phyloP scores from a whole-genome alignment of 2,113 vertebrate species.

The Corynorhinus townsendii region DNA sequence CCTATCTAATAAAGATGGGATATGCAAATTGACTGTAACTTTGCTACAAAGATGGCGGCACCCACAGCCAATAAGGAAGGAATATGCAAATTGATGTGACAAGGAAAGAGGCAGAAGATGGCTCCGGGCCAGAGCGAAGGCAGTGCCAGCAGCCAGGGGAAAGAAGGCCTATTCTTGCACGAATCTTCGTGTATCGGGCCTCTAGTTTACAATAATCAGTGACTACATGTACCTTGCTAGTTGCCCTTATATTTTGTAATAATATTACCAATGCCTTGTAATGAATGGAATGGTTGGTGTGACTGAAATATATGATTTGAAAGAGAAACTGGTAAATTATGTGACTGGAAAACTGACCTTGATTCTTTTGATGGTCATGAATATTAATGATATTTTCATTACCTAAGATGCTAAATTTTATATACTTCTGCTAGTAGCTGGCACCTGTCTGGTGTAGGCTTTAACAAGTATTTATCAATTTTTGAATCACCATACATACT shows the following conservation, averaged over 20 bases:
- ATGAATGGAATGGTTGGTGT: not conserved
- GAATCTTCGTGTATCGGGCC: too few relatives aligned
- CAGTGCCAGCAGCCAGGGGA: too few relatives aligned
- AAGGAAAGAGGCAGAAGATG: too few relatives aligned
- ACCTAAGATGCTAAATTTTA: not conserved
- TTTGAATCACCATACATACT: not conserved
- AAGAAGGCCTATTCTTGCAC: too few relatives aligned
- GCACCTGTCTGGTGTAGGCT: not conserved
- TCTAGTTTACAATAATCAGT: not conserved
- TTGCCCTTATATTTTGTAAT: not conserved
- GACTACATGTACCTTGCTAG: not conserved
- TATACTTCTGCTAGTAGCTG: not conserved
- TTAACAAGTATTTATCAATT: not conserved
- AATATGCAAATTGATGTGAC: too few relatives aligned
- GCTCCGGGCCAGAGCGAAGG: too few relatives aligned
- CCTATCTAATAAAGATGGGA: too few relatives aligned
- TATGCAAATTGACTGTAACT: too few relatives aligned
- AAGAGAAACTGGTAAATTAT: not conserved
- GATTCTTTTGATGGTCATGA: not conserved
- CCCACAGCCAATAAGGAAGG: too few relatives aligned
- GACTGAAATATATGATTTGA: not conserved
- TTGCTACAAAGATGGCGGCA: too few relatives aligned
- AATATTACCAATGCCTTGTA: not conserved
- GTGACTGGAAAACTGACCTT: not conserved
- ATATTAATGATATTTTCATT: conserved; percentile 8